These are phyloP conservation scores for Picathartes gymnocephalus DNA, from an alignment of 2,113 vertebrate genomes.

Conservation along the genomic window DNA sequence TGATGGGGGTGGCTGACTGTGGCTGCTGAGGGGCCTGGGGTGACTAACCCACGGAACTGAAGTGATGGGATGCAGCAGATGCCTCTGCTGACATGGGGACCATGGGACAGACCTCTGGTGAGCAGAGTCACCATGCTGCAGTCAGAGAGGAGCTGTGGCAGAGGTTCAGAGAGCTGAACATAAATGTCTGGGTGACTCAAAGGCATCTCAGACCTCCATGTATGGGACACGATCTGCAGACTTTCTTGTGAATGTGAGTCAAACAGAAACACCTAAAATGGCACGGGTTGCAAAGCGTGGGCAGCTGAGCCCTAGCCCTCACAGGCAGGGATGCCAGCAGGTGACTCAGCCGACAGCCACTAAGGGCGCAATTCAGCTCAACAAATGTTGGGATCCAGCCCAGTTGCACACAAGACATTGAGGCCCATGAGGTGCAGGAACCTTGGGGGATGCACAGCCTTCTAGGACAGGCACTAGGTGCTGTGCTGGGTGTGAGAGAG, in stretches of 20 bases:
- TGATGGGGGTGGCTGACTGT: neutral
- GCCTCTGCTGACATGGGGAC: neutral
- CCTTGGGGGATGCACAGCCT: neutral
- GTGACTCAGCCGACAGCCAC: neutral
- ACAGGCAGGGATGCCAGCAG: neutral
- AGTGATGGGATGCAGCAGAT: neutral
- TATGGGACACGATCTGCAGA: neutral
- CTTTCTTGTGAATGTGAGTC: neutral
- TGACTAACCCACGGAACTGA: neutral
- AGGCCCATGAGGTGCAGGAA: neutral
- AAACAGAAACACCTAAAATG: neutral
- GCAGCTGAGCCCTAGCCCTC: neutral
- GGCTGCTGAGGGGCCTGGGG: neutral
- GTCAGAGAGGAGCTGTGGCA: neutral
- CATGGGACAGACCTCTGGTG: neutral
- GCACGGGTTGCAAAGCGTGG: neutral
- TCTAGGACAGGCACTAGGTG: neutral
- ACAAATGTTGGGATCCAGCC: neutral
- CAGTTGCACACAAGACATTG: neutral
- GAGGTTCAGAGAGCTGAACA: neutral
- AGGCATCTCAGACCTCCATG: too few species aligned
- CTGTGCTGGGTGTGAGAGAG: accelerated
- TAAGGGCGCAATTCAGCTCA: neutral
- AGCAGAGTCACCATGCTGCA: accelerated
- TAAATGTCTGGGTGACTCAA: neutral